Base-by-base conservation (phyloP, 2,888 invertebrate species). In the Lasioglossum marginatum region DNA sequence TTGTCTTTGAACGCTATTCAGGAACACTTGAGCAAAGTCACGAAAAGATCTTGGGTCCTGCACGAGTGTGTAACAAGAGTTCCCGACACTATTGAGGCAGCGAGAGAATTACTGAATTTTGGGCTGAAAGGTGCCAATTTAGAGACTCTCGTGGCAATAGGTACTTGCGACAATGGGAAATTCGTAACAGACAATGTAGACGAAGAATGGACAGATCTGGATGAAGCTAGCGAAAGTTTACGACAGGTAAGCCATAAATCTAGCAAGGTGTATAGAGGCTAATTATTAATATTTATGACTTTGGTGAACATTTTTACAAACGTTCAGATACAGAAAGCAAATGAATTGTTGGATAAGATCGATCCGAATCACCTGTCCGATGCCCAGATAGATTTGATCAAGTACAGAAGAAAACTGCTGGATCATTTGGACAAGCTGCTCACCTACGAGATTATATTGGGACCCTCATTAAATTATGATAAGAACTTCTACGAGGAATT, bases 1-100 rank as follows among this genome's bases (percentile, higher is more conserved):
- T 97, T 97, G 72, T 97, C 97, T 66, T 96, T 97, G 4, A 96
- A 97, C 70, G 96, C 97, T n/a, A 98, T 98, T 91, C 96, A 97
- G 91, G 97, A 97, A 91, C 97, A 97, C 94, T 95, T 98, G 96
- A 97, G 97, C 88, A 98, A 97, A 96, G 97, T 98, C 77, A 96
- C 96, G 1, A 97, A 97, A 95, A 96, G 97, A 92, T 96, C 97
- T 48, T 98, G 98, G 98, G 97, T 97, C 68, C 96, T 98, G n/a
- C 97, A 97, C 92, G 98, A 98, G 95, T 98, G 98, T 92, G 96
- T 97, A 88, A 97, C 97, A 92, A 95, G 97, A 77, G 96, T 98
- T 85, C 97, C 98, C 0, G 97, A 97, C 91, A 96, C 96, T 68
- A 95, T 97, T 83, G 96, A 97, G 87, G 97, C 97, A n/a, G 97